These are phyloP conservation scores for Marasmarcha lunaedactyla DNA, from an alignment of 2,888 invertebrate genomes.

Conservation along the genomic window DNA sequence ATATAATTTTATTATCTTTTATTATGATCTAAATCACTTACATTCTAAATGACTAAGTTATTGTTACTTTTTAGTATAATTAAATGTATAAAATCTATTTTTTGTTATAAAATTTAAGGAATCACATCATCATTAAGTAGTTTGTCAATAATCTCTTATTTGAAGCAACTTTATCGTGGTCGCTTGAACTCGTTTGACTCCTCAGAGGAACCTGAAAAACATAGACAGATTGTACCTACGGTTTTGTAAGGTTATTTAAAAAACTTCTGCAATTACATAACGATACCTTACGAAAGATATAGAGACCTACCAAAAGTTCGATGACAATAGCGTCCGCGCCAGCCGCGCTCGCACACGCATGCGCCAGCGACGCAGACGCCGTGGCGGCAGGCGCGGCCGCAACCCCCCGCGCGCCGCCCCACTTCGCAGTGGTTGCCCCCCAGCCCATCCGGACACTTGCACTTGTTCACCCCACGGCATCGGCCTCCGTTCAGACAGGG, in stretches of 20 bases:
- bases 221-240: no score
- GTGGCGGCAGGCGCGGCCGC: conserved; percentile 81
- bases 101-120: conserved; percentile 35
- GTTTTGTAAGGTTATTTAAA: no score
- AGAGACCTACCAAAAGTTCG: conserved; percentile 74
- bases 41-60: conserved; percentile 56
- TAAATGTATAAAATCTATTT: conserved; percentile 26
- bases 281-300: no score
- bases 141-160: conserved; percentile 19
- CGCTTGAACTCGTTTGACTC: conserved; percentile 60
- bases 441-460: conserved; percentile 87
- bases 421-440: conserved; percentile 94
- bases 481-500: conserved; percentile 92
- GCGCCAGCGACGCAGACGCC: conserved; percentile 80
- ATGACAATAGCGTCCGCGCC: conserved; percentile 85
- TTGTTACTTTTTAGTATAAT: conserved; percentile 29
- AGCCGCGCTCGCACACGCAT: conserved; percentile 86
- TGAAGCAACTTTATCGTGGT: conserved; percentile 29
- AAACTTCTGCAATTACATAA: no score
- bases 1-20: conserved; percentile 12
- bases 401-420: conserved; percentile 80
- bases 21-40: conserved; percentile 39
- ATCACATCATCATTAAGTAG: conserved; percentile 56
- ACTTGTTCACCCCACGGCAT: conserved; percentile 90
- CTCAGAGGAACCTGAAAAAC: conserved; percentile 53